Evolutionary conservation across 2,113 vertebrate genomes (phyloP).

Genomic region (Candoia aspera): DNA sequence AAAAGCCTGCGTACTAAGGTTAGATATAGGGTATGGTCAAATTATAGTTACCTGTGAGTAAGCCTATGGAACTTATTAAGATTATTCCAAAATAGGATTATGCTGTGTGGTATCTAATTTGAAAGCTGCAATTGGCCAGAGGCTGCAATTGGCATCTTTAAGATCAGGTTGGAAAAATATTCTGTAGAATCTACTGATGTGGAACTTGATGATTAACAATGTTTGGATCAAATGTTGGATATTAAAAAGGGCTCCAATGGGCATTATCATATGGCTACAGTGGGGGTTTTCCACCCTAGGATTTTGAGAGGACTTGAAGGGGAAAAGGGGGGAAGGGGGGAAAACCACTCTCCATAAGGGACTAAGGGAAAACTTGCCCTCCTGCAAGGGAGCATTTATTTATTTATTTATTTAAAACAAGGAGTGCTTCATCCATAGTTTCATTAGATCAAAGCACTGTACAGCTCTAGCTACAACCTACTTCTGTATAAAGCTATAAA

Average conservation of each 20-base stretch:
- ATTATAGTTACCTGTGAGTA: background rate
- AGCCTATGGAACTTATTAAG: background rate
- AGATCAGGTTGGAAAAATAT: background rate
- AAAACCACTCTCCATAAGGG: background rate
- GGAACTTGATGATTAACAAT: background rate
- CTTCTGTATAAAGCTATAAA: background rate
- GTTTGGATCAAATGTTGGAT: background rate
- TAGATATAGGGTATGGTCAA: background rate
- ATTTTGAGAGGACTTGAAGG: background rate
- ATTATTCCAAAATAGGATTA: background rate
- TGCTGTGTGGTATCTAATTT: background rate
- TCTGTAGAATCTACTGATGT: background rate
- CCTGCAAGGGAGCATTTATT: background rate
- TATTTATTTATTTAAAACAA: too few species aligned
- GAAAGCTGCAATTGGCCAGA: background rate
- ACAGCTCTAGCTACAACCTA: background rate
- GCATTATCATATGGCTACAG: background rate
- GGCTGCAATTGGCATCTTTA: background rate
- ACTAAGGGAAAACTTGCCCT: background rate
- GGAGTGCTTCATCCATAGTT: too few species aligned
- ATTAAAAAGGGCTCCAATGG: background rate
- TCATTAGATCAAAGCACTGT: too few species aligned
- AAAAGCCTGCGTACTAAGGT: background rate
- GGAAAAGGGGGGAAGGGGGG: background rate
- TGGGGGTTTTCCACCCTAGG: background rate